Conservation (phyloP, 2,888 invertebrate species). For the Dimorphilus gyrociliatus region DNA sequence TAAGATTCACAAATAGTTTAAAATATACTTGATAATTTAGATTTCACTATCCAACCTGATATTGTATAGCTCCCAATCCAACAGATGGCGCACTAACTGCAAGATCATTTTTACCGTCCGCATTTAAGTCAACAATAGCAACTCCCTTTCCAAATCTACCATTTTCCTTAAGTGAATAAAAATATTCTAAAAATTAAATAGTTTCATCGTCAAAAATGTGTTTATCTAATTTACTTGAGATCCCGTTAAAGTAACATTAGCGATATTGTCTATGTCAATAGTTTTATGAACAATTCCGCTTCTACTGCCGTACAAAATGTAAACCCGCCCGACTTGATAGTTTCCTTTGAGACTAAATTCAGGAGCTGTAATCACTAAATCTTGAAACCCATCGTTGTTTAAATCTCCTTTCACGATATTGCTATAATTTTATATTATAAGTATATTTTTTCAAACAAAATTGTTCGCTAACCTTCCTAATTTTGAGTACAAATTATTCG, state of each 20-base stretch:
- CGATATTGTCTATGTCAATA: not conserved
- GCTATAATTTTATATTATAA: constrained; percentile 8
- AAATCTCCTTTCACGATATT: constrained; percentile 21
- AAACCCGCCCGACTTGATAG: constrained; percentile 24
- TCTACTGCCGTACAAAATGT: constrained; percentile 20
- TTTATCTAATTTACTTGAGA: not conserved
- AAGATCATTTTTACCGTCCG: constrained; percentile 26
- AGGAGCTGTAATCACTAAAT: constrained; percentile 24
- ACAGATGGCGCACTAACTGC: constrained; percentile 23
- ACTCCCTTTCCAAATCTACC: constrained; percentile 23
- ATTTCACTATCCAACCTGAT: no score
- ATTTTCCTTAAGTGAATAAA: no score
- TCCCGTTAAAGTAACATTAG: not conserved
- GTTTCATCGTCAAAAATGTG: not conserved
- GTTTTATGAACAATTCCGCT: not conserved
- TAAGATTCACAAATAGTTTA: constrained; percentile 8
- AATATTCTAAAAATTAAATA: no score
- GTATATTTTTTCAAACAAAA: not conserved
- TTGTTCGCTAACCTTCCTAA: not conserved
- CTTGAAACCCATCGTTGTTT: constrained; percentile 23
- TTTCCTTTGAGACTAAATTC: constrained; percentile 15
- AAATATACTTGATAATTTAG: no score
- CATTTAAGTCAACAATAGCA: constrained; percentile 25
- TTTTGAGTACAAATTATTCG: constrained; percentile 1
- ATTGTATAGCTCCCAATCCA: constrained; percentile 10